Percentiles rank a stretch among this genome's conserved stretches.
Evolutionary conservation across 2,888 invertebrate genomes (phyloP).

Genomic region (Poecilobothrus nobilitatus): DNA sequence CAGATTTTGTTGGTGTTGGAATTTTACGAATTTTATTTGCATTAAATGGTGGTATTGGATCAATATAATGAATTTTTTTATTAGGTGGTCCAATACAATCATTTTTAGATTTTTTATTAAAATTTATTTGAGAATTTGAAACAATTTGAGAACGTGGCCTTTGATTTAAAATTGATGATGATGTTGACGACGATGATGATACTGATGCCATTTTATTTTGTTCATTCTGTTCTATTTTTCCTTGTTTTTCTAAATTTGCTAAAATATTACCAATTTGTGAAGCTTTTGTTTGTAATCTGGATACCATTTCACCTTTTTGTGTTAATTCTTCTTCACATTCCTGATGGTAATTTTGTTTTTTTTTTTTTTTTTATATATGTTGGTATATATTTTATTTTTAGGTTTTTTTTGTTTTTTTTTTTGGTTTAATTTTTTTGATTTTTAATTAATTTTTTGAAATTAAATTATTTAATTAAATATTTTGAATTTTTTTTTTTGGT

Average conservation of each 20-base stretch:
- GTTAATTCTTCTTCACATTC: slow-evolving; percentile 93
- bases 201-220: slow-evolving; percentile 59
- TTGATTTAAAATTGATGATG: slow-evolving; percentile 38
- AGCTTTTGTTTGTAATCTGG: slow-evolving; percentile 89
- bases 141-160: slow-evolving; percentile 40
- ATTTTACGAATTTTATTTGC: slow-evolving; percentile 49
- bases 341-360: slow-evolving; percentile 45
- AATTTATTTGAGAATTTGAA: slow-evolving; percentile 40
- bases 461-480: no score
- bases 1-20: slow-evolving; percentile 44
- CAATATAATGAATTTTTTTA: slow-evolving; percentile 41
- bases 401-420: no score
- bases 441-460: no score
- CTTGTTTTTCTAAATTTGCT: slow-evolving; percentile 72
- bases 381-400: no score
- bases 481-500: no score
- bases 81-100: slow-evolving; percentile 39
- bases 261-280: slow-evolving; percentile 91
- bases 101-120: slow-evolving; percentile 32
- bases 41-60: slow-evolving; percentile 44
- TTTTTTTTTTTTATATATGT: slow-evolving; percentile 16
- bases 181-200: slow-evolving; percentile 44
- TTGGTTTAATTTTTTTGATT: no score
- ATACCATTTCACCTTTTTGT: slow-evolving; percentile 93
- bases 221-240: slow-evolving; percentile 35